These are phyloP conservation scores for Saguinus imperator DNA, from an alignment of 2,113 vertebrate species.

Conservation along the genomic window DNA sequence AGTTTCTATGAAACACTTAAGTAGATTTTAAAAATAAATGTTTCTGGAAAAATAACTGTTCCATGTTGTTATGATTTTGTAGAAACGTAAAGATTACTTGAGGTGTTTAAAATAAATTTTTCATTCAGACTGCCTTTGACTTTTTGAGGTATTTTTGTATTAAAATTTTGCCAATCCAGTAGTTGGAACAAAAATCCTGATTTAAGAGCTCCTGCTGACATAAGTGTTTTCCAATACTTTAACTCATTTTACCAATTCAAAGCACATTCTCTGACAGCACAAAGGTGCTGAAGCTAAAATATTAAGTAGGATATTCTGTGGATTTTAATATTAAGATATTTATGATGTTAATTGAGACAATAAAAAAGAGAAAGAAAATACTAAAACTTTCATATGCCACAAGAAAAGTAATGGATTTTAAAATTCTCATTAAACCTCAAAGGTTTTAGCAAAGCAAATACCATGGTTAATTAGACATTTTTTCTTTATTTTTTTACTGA, in stretches of 20 bases:
- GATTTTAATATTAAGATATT: not conserved
- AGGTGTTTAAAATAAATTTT: constrained; percentile 54
- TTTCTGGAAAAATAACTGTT: constrained; percentile 60
- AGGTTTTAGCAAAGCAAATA: constrained; percentile 36
- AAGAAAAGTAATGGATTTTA: not conserved
- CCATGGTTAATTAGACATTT: not conserved
- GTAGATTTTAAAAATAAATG: constrained; percentile 66
- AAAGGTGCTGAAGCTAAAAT: not conserved
- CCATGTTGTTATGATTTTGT: constrained; percentile 25
- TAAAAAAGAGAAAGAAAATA: constrained; percentile 20
- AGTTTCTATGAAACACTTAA: constrained; percentile 70
- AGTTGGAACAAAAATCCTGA: not conserved
- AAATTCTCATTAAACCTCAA: not conserved
- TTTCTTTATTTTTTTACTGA: too few species aligned
- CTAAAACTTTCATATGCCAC: not conserved
- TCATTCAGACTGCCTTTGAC: not conserved
- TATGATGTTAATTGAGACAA: too few species aligned
- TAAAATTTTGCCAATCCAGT: constrained; percentile 7
- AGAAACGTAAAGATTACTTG: constrained; percentile 32
- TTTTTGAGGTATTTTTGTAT: constrained; percentile 38
- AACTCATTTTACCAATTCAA: constrained; percentile 30
- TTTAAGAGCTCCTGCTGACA: not conserved
- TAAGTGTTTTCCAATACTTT: not conserved
- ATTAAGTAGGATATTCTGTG: constrained; percentile 16
- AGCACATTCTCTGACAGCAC: not conserved